These are phyloP conservation scores for Calosoma granatense DNA, from an alignment of 1,140 invertebrate genomes.

Conservation along the genomic window DNA sequence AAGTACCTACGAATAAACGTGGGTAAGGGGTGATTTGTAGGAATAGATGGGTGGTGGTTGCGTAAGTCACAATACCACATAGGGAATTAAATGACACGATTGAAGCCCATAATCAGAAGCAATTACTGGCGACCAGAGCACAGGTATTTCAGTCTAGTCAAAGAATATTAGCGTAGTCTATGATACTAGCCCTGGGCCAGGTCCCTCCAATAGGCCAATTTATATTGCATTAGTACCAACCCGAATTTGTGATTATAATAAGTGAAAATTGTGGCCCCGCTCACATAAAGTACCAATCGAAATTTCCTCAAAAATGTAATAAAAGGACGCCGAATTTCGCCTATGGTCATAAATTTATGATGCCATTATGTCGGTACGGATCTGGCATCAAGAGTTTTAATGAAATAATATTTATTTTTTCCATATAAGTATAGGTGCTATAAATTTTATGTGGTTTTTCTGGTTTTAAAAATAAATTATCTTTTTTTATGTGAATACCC, in stretches of 20 bases:
- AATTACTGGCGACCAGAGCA: neutral
- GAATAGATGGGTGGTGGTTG: neutral
- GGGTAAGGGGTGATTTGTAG: too few species aligned
- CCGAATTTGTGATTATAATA: conserved; percentile 7
- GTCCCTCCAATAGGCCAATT: neutral
- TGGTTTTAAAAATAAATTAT: too few species aligned
- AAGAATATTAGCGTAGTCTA: neutral
- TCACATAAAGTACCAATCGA: neutral
- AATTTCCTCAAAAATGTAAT: too few species aligned
- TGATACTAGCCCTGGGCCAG: neutral
- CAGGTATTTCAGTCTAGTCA: neutral
- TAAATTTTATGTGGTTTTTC: too few species aligned
- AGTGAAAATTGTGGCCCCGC: neutral
- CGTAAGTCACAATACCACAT: conserved; percentile 10
- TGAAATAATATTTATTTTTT: too few species aligned
- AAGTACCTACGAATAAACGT: too few species aligned
- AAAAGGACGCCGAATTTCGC: neutral
- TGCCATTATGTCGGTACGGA: too few species aligned
- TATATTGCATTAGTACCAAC: neutral
- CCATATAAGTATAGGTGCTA: too few species aligned
- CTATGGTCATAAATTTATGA: neutral
- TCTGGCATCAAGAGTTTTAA: too few species aligned
- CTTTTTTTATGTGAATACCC: too few species aligned
- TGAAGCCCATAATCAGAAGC: neutral
- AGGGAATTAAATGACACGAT: conserved; percentile 4